Evolutionary conservation across 2,113 vertebrate species (phyloP).

Genomic region (Pachyramphus minor): DNA sequence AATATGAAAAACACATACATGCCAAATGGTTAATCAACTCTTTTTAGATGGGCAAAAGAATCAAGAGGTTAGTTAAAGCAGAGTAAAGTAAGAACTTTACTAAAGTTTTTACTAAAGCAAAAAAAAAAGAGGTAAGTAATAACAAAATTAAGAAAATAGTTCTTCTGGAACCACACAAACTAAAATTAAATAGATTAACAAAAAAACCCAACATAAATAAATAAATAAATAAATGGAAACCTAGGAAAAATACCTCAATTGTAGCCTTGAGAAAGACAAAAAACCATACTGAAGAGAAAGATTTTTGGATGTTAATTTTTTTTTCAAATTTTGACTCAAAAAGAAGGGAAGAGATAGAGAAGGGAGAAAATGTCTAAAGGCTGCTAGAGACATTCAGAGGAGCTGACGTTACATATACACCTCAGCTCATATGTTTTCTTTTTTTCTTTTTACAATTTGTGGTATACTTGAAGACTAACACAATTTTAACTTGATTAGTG

Average conservation of each 20-base stretch:
- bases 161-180: not conserved
- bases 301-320: not conserved
- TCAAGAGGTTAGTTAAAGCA: not conserved
- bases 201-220: not conserved
- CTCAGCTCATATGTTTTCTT: not conserved
- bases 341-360: not conserved
- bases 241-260: fast-evolving
- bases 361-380: not conserved
- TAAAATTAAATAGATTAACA: not conserved
- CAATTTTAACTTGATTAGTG: conserved; percentile 48
- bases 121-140: no score
- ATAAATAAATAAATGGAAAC: not conserved
- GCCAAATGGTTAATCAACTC: not conserved
- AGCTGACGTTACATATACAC: not conserved
- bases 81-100: no score
- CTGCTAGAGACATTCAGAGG: not conserved
- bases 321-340: not conserved
- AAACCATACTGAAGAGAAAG: not conserved
- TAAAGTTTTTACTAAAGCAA: no score
- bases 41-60: not conserved
- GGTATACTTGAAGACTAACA: not conserved
- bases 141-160: not conserved
- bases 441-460: not conserved
- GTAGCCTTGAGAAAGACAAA: not conserved
- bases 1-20: not conserved